Base-by-base conservation (phyloP, 2,113 vertebrate genomes). In the Oryzias curvinotus region DNA sequence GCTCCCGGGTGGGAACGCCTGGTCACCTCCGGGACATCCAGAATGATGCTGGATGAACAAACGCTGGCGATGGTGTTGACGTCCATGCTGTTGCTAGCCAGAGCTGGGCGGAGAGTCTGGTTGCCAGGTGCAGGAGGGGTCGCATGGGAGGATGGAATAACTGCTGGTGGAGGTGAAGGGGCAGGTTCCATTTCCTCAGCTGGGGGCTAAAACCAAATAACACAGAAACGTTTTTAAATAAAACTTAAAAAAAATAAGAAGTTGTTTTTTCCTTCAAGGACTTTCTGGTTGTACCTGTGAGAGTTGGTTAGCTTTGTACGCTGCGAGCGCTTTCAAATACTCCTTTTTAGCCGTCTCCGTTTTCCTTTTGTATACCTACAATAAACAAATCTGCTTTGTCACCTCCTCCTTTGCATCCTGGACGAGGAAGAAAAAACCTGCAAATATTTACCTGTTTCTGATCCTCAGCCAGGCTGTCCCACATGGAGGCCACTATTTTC, bases 401-500 rank as follows among this genome's bases (percentile, higher is more conserved):
- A 2, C 0, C 13, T 28, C 25, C 26, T 56, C 48, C 30, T 10
- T 41, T 48, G 3, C n/a, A 19, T 48, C 47, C n/a, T 48, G 10
- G 8, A 36, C 36, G 12, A 36, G 36, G 36, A 36, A 12, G 12
- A 1, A 36, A 36, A 36, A 36, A 12, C 8, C 0, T 12, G 36
- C 36, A 36, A 36, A 36, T 10, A 36, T 36, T 36, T 75, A 96
- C 95, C 92, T 97, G 95, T 73, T 97, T 97, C 87, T 97, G 95
- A 51, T 96, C 95, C 50, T 96, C 95, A 13, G 94, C 95, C 61
- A 97, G 85, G 76, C 95, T 96, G 85, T 97, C 95, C 95, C 95
- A 97, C 95, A 97, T 97, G 52, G 95, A 96, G 18, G 95, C 95
- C 36, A 96, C 95, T 15, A 97, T 97, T 83, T 95, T 97, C 46